A percentile compares a stretch with the other conserved stretches of the same genome.
Conservation (phyloP, 1,140 invertebrate species). For the Helicoverpa armigera region DNA sequence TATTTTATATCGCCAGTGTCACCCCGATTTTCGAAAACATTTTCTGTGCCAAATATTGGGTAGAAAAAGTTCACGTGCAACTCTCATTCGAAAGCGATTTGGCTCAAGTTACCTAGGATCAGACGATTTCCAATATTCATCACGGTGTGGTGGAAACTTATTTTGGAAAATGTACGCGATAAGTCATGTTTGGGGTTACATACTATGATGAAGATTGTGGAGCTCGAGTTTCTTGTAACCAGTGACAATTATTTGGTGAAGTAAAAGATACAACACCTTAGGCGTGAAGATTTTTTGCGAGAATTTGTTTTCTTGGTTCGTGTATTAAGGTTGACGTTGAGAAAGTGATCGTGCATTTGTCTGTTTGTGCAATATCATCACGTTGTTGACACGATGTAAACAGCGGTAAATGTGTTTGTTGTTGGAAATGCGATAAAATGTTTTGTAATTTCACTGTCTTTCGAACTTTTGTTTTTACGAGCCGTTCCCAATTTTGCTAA, state of each 20-base stretch:
- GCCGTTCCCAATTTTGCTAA: slow-evolving; percentile 12
- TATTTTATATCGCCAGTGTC: slow-evolving; percentile 15
- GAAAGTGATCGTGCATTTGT: slow-evolving; percentile 25
- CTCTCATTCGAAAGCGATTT: slow-evolving; percentile 44
- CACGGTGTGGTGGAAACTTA: slow-evolving; percentile 7
- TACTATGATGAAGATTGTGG: slow-evolving; percentile 10
- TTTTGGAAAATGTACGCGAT: neutral
- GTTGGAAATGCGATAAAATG: slow-evolving; percentile 35
- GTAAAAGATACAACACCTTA: neutral
- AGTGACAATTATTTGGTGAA: neutral
- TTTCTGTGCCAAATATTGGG: slow-evolving; percentile 32
- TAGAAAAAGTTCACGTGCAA: slow-evolving; percentile 11
- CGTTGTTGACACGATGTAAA: slow-evolving; percentile 27
- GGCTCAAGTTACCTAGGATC: slow-evolving; percentile 35
- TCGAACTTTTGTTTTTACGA: slow-evolving; percentile 29
- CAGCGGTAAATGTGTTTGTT: slow-evolving; percentile 49
- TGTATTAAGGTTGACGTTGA: slow-evolving; percentile 9
- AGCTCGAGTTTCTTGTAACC: neutral
- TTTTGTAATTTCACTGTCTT: slow-evolving; percentile 36
- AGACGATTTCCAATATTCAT: slow-evolving; percentile 41
- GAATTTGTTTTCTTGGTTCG: slow-evolving; percentile 8
- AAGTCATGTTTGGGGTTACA: neutral
- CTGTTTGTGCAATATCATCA: slow-evolving; percentile 35
- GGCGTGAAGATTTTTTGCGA: no score
- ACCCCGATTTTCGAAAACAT: neutral